Evolutionary conservation across 2,797 vertebrate genomes (phyloP).

Genomic region (Megaceryle alcyon): DNA sequence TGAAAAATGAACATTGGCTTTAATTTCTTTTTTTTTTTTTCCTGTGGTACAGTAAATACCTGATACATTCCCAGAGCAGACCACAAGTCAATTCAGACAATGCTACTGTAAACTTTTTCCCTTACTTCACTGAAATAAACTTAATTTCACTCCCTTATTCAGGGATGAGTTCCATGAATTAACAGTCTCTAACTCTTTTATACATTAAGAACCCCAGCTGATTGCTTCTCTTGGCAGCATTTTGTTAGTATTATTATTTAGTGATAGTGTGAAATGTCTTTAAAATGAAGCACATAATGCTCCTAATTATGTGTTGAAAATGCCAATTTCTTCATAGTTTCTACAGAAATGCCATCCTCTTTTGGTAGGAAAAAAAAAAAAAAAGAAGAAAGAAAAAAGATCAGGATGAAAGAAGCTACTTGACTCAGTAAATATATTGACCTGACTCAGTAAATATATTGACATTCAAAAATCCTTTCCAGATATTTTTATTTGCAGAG

Average conservation of each 20-base stretch:
- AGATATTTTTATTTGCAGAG: neutral
- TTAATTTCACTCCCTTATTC: neutral
- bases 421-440: neutral
- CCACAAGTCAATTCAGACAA: neutral
- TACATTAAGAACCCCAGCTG: neutral
- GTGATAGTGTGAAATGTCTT: neutral
- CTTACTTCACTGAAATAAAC: neutral
- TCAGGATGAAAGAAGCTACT: neutral
- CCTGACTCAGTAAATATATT: neutral
- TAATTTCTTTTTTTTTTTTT: neutral
- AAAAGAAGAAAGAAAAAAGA: neutral
- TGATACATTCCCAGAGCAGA: neutral
- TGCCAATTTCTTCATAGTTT: neutral
- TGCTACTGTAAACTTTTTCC: neutral
- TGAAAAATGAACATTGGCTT: neutral
- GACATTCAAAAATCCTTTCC: neutral
- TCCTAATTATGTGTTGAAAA: neutral
- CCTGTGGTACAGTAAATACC: neutral
- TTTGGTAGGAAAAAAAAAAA: neutral
- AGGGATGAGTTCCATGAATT: neutral
- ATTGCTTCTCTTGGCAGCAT: neutral
- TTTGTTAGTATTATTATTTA: neutral
- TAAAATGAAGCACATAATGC: neutral
- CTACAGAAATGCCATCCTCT: neutral
- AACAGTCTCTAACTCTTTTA: neutral